Evolutionary conservation across 1,140 invertebrate genomes (phyloP), one percentile per base, ranked within the genome.

Genomic region (Lordiphosa collinella): DNA sequence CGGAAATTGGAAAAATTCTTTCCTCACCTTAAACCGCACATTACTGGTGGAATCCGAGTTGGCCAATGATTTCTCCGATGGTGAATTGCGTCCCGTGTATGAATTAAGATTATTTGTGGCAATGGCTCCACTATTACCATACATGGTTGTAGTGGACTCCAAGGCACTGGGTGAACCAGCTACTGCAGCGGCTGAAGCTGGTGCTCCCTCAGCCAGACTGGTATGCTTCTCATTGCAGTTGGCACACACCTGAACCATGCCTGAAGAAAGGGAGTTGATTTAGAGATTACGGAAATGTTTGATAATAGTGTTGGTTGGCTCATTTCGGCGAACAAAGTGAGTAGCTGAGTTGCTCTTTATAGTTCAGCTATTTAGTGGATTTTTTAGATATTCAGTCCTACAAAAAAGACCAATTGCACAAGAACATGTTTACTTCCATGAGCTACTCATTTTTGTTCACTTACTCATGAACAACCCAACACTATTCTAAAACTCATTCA

Each of bases 171-270:
- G 54, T 5, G 65, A 49, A 2, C 38, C 48, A 8, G 16, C 46
- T 46, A 37, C 34, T 29, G 59, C 35, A 38, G 35, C 34, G 12
- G 53, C 32, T 2, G 53, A 46, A 2, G 65, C 40, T 0, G 51
- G 47, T 4, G 68, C 85, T 40, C 88, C 87, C 43, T 89, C 88
- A 5, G 88, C 88, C 44, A 82, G 55, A 41, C 71, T 57, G 25
- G 54, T 62, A 49, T 89, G 82, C 61, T 89, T 89, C 41, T 89
- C 88, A 44, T 88, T 76, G 90, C 96, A 98, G 43, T 93, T 92
- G 55, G 93, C 93, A 90, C 96, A 97, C 63, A 96, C 95, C 90
- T 95, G 93, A 62, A 95, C 93, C 93, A 94, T 94, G 59, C 93
- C 91, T 91, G 4, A 22, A 22, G 18, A 5, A 22, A 22, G 6